Base-by-base conservation (phyloP, 2,797 vertebrate genomes). In the Coluber constrictor region DNA sequence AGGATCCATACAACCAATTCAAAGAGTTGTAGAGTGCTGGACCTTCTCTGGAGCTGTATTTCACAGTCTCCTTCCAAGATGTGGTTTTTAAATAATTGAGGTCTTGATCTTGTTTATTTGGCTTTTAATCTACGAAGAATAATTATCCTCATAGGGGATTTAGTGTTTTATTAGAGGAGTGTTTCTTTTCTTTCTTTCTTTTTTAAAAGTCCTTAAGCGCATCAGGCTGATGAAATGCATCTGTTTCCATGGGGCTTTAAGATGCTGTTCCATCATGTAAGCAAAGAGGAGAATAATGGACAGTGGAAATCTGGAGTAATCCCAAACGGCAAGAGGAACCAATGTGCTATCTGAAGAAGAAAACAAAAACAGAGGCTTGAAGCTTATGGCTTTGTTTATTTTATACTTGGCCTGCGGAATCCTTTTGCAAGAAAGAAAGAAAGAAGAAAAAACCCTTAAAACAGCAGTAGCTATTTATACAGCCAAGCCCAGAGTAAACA, bases 401-500 rank as follows among this genome's bases (percentile, higher is more conserved):
- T 98, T 98, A 98, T 97, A 97, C 96, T 97, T 97, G 97, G 96
- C 98, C 98, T 97, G 97, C 97, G 97, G 96, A 98, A 97, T 98
- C 96, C 94, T 97, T 97, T 97, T 96, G 98, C 97, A 98, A 97
- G 97, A 98, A 98, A 56, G 37, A 83, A n/a, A 56, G 56, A 88
- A 18, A 15, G 18, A 7, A 18, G 1, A 37, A 29, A 23, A 97
- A 74, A 37, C 97, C 97, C 97, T 98, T 98, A 97, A 98, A 98
- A 98, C 98, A 98, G 97, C 97, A 97, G 96, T 97, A 97, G 95
- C 98, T 98, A 98, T 98, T 98, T 98, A 98, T 98, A 97, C 97
- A 98, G 97, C 97, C 96, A 95, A 95, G 96, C 97, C 97, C 96
- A 95, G 96, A 97, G 97, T 98, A 98, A 98, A 98, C 97, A 97